phyloP scores from a whole-genome alignment of 1,140 invertebrate species.

The Ditylenchus dipsaci region DNA sequence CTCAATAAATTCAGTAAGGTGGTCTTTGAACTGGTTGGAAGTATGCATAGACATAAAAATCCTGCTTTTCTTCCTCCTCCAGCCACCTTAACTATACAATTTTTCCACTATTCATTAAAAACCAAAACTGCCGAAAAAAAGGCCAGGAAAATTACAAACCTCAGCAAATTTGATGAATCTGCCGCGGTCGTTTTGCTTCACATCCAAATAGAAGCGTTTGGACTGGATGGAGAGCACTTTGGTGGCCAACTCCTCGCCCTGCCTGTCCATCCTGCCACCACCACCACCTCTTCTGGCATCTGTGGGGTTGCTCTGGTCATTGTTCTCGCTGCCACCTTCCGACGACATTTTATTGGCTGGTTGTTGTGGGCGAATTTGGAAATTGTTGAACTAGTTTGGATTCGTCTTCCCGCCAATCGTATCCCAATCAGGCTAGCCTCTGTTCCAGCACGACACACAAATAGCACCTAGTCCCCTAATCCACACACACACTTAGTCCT shows the following conservation, averaged over 20 bases:
- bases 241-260: conserved; percentile 35
- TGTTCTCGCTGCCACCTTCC: conserved; percentile 16
- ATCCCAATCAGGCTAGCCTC: too few species aligned
- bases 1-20: conserved; percentile 28
- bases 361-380: too few species aligned
- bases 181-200: conserved; percentile 39
- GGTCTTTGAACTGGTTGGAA: conserved; percentile 31
- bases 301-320: not conserved
- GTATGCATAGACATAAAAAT: conserved; percentile 30
- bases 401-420: too few species aligned
- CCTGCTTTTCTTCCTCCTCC: conserved; percentile 20
- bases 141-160: conserved; percentile 3
- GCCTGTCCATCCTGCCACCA: not conserved
- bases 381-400: too few species aligned
- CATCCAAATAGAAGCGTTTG: conserved; percentile 38
- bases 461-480: too few species aligned
- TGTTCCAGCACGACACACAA: too few species aligned
- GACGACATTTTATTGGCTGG: conserved; percentile 4
- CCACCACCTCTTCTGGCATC: conserved; percentile 5
- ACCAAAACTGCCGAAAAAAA: too few species aligned
- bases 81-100: conserved; percentile 15
- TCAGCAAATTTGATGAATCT: conserved; percentile 39
- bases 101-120: not conserved
- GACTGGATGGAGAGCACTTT: conserved; percentile 36
- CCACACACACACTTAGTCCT: too few species aligned